Base-by-base conservation (phyloP, 2,888 invertebrate species). In the Luperina nickerlii region DNA sequence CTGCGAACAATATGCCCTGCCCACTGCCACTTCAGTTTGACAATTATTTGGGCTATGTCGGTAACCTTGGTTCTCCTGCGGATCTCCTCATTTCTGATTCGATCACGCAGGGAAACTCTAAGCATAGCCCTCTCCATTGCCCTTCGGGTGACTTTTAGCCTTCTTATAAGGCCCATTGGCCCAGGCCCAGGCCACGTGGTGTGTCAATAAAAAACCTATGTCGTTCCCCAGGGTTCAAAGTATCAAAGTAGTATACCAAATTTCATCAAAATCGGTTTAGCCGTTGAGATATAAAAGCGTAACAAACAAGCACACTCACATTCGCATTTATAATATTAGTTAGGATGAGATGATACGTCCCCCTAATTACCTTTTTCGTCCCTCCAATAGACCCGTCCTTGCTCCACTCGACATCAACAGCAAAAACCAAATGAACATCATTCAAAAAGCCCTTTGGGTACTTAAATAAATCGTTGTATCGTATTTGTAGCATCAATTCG, bases 401-500 rank as follows among this genome's bases (percentile, higher is more conserved):
- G 82, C 68, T 78, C 90, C 91, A 76, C 76, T 60, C 66, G 1
- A 60, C 72, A 82, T 79, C 76, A 78, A 68, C 85, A 83, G 74
- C 76, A 85, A 83, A 86, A 87, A 82, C 89, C 88, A 92, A 93
- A 93, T 91, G 92, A 92, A 89, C 88, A 90, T 90, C 89, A 90
- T 90, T 92, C 91, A 85, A 85, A 80, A 89, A 82, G 90, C 78
- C 85, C 74, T 88, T 87, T 80, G 79, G 76, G 83, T 86, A 87
- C 87, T 92, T 82, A 90, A 83, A 90, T 87, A 91, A 92, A 92
- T 91, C 90, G 89, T 85, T 91, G 92, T 88, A 91, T 89, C 90
- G 90, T 84, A 90, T 90, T 90, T 86, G 88, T 84, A 87, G 91
- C 90, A 90, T 91, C 87, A 79, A 89, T 91, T 88, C 76, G 78